These are phyloP conservation scores for Hemiprocne comata DNA, from an alignment of 2,113 vertebrate species.

Conservation along the genomic window DNA sequence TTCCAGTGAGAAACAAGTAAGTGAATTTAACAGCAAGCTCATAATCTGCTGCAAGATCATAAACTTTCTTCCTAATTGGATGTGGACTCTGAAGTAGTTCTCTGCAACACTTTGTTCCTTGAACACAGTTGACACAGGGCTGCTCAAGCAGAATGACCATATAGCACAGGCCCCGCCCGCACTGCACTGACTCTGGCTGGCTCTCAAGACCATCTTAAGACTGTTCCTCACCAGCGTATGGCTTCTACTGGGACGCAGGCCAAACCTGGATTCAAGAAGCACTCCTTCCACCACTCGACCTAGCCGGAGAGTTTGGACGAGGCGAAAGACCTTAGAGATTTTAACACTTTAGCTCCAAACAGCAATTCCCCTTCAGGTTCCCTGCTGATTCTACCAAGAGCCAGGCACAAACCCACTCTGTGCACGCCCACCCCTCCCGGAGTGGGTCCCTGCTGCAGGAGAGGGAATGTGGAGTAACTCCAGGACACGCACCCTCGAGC, in stretches of 20 bases:
- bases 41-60: neutral
- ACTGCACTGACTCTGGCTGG: rapidly evolving
- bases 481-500: neutral
- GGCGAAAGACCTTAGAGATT: rapidly evolving
- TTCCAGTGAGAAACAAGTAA: neutral
- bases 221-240: neutral
- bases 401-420: rapidly evolving
- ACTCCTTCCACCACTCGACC: neutral
- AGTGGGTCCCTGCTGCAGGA: neutral
- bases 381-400: neutral
- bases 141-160: neutral
- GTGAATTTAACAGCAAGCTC: neutral
- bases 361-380: neutral
- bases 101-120: rapidly evolving
- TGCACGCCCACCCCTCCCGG: neutral
- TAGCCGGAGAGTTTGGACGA: rapidly evolving
- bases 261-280: rapidly evolving
- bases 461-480: neutral
- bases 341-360: neutral
- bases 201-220: rapidly evolving
- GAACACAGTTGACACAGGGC: rapidly evolving
- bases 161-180: rapidly evolving
- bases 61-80: neutral
- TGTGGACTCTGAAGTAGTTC: rapidly evolving
- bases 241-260: rapidly evolving